Evolutionary conservation across 1,140 invertebrate genomes (phyloP), one percentile per base, ranked within the genome.

Genomic region (Panagrolaimus sp.): DNA sequence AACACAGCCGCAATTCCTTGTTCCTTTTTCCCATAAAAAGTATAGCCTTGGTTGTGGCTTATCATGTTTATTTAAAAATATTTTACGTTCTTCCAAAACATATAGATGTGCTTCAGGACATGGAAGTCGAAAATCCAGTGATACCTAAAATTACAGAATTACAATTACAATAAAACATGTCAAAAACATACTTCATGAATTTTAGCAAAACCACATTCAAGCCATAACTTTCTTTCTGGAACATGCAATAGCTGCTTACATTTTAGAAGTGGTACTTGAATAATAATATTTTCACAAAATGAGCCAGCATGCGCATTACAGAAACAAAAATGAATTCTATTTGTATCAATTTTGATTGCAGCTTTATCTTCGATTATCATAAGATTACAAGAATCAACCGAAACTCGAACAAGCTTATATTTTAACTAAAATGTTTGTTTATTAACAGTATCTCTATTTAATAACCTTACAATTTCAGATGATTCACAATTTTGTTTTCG

Each of bases 321-420:
- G 38, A 77, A 48, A 7, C 73, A 64, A 13, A 79, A 63, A 1
- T 71, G 69, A 14, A 78, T 11, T 9, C 63, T 45, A 47, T 76
- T 66, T 31, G 91, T 88, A 89, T 91, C 92, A 0, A 94, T 81
- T 82, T 93, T 91, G 25, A 94, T 85, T 0, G 91, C 91, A 9
- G 91, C 91, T 16, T 91, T 91, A 27, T 87, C 88, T 84, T 98
- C 94, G 43, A 93, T 90, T 5, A 98, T 83, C 84, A 92, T 92
- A 5, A 98, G 85, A 84, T 96, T 92, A 5, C 98, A 85, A 0
- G 90, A 89, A 85, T 98, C 95, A 25, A 98, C 86, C 1, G 92
- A 90, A 1, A 96, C 86, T 25, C 95, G 86, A 7, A 91, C 90
- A 89, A 98, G 91, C 77, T 90, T 88, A 81, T 98, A 98, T 81